Evolutionary conservation across 2,113 vertebrate genomes (phyloP), one percentile per base, ranked within the genome.

Genomic region (Dinomys branickii): DNA sequence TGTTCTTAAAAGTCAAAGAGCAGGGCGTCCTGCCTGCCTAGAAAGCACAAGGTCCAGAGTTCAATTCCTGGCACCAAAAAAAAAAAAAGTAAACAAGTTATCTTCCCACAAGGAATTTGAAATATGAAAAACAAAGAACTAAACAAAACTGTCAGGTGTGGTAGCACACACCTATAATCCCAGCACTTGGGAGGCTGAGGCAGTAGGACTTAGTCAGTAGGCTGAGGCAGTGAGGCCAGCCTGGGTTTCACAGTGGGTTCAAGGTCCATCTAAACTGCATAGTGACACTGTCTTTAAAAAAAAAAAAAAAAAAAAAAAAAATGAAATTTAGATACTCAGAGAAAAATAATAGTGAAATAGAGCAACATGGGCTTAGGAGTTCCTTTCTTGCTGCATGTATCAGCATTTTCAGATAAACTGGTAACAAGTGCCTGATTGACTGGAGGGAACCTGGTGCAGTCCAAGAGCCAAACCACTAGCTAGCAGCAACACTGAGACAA

Each of bases 241-340:
- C 65, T 19, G 35, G 16, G 33, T 16, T 69, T 35, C 65, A n/a
- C 2, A 65, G 63, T 33, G 28, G 63, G 12, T 65, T 65, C 30
- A 65, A 65, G 13, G 30, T 35, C 63, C 33, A 12, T 65, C 30
- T 65, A 65, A 65, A 65, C 63, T 65, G 16, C 16, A n/a, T 3
- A n/a, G 65, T 69, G 65, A 69, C 16, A n/a, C 16, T 35, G 0
- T 69, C 33, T n/a, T 16, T 69, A 4, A 65, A 65, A 67, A 67
- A 67, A 67, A 35, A 30, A 63, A 19, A 58, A 58, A 54, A 54
- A 10, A 9, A 11, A 54, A 10, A 54, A 24, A 28, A 91, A 92
- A 88, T 41, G 47, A 22, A 85, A 94, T 85, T 77, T 85, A 87
- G 91, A 67, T 58, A 84, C 84, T 93, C 47, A 71, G 47, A 97